A percentile compares a stretch with the other conserved stretches of the same genome.
Conservation (phyloP, 2,888 invertebrate species). For the Tipula helvola region DNA sequence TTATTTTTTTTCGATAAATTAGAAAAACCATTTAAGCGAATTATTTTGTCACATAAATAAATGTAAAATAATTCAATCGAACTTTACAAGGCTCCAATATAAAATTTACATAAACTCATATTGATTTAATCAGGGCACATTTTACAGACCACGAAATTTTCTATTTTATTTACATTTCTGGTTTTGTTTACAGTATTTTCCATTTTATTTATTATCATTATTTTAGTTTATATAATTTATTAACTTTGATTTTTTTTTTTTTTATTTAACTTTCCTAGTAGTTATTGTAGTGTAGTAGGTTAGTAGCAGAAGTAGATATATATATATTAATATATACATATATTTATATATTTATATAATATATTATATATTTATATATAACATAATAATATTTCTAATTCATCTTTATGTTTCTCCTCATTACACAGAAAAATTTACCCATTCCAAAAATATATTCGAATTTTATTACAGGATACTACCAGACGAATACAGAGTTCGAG, state of each 20-base stretch:
- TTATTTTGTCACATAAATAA: no score
- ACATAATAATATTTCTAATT: not conserved
- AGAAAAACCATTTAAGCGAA: no score
- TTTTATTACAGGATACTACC: conserved; percentile 47
- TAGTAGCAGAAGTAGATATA: not conserved
- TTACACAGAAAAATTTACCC: conserved; percentile 7
- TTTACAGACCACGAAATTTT: not conserved
- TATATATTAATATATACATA: not conserved
- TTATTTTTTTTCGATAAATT: no score
- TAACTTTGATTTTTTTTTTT: not conserved
- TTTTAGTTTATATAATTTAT: not conserved
- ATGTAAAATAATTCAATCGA: no score
- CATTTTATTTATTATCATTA: not conserved
- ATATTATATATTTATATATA: conserved; percentile 5
- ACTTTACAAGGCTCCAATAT: no score
- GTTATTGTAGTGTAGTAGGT: not conserved
- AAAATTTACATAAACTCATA: no score
- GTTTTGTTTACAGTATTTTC: not conserved
- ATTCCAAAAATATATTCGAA: conserved; percentile 20
- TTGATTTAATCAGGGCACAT: not conserved
- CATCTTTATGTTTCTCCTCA: not conserved
- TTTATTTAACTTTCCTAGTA: not conserved
- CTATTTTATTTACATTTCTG: not conserved
- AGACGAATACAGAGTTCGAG: conserved; percentile 74
- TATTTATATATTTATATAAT: conserved; percentile 1